Evolutionary conservation across 2,888 invertebrate genomes (phyloP).

Genomic region (Julus scandinavius): DNA sequence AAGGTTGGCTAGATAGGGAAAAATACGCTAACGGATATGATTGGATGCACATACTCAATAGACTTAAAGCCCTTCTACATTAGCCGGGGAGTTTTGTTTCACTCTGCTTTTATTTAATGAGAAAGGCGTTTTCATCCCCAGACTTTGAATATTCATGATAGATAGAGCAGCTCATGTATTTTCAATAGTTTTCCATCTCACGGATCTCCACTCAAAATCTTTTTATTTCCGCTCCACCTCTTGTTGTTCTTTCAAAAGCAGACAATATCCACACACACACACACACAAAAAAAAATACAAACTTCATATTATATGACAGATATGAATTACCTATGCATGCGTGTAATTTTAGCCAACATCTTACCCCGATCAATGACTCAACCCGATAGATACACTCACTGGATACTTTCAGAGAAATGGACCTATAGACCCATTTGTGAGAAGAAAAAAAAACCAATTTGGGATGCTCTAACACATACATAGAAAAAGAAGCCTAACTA

Average conservation of each 20-base stretch:
- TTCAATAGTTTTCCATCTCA: background rate
- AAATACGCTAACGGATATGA: background rate
- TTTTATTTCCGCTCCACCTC: slow-evolving; percentile 1
- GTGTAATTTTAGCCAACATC: background rate
- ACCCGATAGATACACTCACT: too few relatives aligned
- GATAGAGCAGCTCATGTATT: background rate
- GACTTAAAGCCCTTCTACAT: background rate
- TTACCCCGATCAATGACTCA: background rate
- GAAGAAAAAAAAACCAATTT: too few relatives aligned
- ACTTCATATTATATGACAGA: background rate
- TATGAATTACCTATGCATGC: background rate
- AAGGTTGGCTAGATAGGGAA: background rate
- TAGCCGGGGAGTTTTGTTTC: background rate
- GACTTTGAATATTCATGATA: background rate
- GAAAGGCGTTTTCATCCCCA: background rate
- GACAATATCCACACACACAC: background rate
- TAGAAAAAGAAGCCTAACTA: too few relatives aligned
- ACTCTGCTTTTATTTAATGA: background rate
- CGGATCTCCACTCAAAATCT: background rate
- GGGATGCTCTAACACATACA: too few relatives aligned
- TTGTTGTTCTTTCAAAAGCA: background rate
- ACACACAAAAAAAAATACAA: background rate
- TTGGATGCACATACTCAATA: slow-evolving; percentile 1
- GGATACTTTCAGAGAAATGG: too few relatives aligned
- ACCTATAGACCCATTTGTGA: too few relatives aligned